These are phyloP conservation scores for Notospermus geniculatus DNA, from an alignment of 1,140 invertebrate species.

Conservation along the genomic window DNA sequence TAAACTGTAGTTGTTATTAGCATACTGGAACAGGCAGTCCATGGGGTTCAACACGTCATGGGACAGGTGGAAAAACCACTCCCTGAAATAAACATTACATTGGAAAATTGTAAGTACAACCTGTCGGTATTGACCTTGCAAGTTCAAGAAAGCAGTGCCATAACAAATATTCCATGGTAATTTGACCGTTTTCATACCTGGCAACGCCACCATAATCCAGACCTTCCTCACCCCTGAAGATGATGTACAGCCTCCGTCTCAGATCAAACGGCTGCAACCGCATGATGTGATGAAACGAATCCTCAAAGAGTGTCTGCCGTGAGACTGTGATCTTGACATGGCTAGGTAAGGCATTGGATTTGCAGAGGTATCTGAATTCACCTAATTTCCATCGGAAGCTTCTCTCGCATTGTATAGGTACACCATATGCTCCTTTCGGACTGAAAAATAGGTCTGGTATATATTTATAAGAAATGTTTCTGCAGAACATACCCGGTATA, in stretches of 20 bases:
- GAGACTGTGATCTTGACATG: slow-evolving; percentile 98
- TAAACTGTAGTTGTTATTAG: slow-evolving; percentile 97
- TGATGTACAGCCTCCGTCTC: slow-evolving; percentile 91
- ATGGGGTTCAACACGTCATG: slow-evolving; percentile 99
- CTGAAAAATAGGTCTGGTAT: slow-evolving; percentile 56
- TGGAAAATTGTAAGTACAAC: too few species aligned
- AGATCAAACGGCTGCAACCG: slow-evolving; percentile 94
- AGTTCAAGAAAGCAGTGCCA: too few species aligned
- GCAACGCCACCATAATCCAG: slow-evolving; percentile 98
- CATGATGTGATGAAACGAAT: slow-evolving; percentile 95
- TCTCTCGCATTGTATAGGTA: slow-evolving; percentile 84
- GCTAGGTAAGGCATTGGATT: slow-evolving; percentile 88
- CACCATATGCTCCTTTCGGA: slow-evolving; percentile 89
- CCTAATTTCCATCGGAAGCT: slow-evolving; percentile 99
- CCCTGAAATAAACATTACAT: slow-evolving; percentile 66
- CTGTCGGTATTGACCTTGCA: too few species aligned
- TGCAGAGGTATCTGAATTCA: slow-evolving; percentile 96
- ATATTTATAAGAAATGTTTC: neutral
- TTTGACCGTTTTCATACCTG: slow-evolving; percentile 60
- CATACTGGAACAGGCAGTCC: slow-evolving; percentile 99
- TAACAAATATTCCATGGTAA: too few species aligned
- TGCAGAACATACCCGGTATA: neutral
- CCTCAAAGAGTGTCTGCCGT: slow-evolving; percentile 95
- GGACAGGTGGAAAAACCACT: slow-evolving; percentile 99
- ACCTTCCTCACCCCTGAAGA: slow-evolving; percentile 85